Conservation (phyloP, 2,888 invertebrate species). For the Nomada lathburiana region DNA sequence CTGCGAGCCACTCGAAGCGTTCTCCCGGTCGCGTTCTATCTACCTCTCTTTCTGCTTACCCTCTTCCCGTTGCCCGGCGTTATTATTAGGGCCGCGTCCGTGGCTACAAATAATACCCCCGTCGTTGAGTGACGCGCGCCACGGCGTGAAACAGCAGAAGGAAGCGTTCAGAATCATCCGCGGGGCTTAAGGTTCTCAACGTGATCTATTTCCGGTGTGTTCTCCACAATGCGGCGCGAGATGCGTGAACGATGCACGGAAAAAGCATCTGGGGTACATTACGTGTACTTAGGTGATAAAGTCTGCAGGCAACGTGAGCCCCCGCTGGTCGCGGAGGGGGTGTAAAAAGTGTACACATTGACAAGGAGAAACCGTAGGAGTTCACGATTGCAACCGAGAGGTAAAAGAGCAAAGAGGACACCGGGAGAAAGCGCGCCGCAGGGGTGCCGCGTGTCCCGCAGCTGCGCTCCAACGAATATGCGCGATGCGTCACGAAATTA, state of each 20-base stretch:
- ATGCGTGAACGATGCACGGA: not conserved
- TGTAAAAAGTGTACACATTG: conserved; percentile 2
- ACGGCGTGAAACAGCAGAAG: conserved; percentile 16
- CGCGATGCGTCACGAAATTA: conserved; percentile 69
- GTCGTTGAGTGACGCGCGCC: conserved; percentile 67
- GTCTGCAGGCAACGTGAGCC: too few species aligned
- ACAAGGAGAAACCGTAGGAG: not conserved
- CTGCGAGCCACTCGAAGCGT: conserved; percentile 31
- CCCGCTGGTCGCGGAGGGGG: not conserved
- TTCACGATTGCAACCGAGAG: not conserved
- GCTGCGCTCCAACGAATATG: conserved; percentile 59
- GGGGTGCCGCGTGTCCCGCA: conserved; percentile 65
- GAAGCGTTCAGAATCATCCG: conserved; percentile 60
- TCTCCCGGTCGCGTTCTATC: conserved; percentile 13
- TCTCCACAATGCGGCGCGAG: conserved; percentile 43
- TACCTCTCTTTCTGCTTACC: conserved; percentile 18
- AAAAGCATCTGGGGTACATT: not conserved
- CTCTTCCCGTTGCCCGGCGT: conserved; percentile 52
- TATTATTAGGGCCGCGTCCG: conserved; percentile 72
- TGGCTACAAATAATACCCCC: conserved; percentile 73
- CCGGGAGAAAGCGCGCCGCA: conserved; percentile 61
- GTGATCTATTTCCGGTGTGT: conserved; percentile 63
- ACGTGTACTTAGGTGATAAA: too few species aligned
- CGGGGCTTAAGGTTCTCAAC: conserved; percentile 40
- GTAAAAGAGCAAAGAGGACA: conserved; percentile 19